phyloP scores from a whole-genome alignment of 53 echinoderm and acorn worm species.

The Crossaster papposus region DNA sequence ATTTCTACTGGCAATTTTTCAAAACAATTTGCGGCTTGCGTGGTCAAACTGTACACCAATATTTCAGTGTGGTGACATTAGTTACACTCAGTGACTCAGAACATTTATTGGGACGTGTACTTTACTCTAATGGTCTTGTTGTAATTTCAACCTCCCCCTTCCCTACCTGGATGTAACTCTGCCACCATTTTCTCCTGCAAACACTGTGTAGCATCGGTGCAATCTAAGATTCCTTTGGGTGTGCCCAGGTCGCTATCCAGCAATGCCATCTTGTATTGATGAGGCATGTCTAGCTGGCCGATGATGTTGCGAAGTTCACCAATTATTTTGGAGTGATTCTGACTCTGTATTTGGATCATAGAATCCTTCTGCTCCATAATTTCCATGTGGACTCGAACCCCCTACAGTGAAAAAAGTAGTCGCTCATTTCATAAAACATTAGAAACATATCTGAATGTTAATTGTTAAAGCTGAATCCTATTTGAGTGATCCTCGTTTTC shows the following conservation, averaged over 20 bases:
- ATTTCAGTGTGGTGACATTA: too few species aligned
- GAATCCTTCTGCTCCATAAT: constrained; percentile 99
- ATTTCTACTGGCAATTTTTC: too few species aligned
- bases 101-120: too few species aligned
- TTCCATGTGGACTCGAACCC: constrained; percentile 95
- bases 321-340: constrained; percentile 83
- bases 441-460: background rate
- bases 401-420: constrained; percentile 57
- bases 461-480: background rate
- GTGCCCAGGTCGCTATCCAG: constrained; percentile 76
- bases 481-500: too few species aligned
- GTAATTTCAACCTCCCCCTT: background rate
- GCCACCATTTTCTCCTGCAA: constrained; percentile 91
- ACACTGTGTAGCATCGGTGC: constrained; percentile 81
- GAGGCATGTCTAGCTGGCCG: constrained; percentile 77
- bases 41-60: too few species aligned
- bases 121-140: too few species aligned
- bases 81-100: too few species aligned
- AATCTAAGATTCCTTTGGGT: constrained; percentile 88
- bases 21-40: too few species aligned
- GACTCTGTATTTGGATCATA: constrained; percentile 95
- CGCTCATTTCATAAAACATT: background rate
- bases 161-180: constrained; percentile 79
- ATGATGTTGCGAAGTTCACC: constrained; percentile 74
- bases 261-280: constrained; percentile 76